Conservation (phyloP, 2,888 invertebrate species). For the Rhaphigaster nebulosa region DNA sequence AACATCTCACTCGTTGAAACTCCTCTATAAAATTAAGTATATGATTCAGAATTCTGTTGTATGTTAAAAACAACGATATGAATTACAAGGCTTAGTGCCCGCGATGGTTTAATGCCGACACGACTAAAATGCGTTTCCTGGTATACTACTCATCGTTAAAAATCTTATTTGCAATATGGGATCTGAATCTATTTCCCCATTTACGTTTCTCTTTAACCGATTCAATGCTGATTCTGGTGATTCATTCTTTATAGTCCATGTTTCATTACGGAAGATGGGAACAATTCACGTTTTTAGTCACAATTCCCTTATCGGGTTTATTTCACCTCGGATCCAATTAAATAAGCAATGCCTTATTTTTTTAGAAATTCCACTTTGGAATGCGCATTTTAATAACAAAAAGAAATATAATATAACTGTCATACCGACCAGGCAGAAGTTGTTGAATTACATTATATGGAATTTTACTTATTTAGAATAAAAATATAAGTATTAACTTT, state of each 20-base stretch:
- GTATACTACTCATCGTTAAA: background rate
- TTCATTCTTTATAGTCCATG: background rate
- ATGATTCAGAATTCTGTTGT: no score
- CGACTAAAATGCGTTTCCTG: background rate
- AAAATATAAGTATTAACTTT: background rate
- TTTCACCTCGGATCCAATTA: background rate
- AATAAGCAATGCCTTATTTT: no score
- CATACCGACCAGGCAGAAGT: background rate
- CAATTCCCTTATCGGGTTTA: background rate
- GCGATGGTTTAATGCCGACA: background rate
- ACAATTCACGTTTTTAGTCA: background rate
- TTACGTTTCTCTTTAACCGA: background rate
- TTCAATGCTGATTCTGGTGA: background rate
- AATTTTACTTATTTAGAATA: no score
- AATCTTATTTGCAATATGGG: background rate
- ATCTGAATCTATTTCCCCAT: background rate
- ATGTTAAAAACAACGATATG: background rate
- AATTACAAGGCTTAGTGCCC: background rate
- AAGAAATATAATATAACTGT: no score
- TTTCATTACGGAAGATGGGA: background rate
- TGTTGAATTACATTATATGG: background rate
- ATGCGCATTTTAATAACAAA: no score
- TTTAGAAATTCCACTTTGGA: no score
- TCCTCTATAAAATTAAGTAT: no score
- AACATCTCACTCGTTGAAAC: no score